phyloP scores from a whole-genome alignment of 2,113 vertebrate species.

The Oophaga pumilio region DNA sequence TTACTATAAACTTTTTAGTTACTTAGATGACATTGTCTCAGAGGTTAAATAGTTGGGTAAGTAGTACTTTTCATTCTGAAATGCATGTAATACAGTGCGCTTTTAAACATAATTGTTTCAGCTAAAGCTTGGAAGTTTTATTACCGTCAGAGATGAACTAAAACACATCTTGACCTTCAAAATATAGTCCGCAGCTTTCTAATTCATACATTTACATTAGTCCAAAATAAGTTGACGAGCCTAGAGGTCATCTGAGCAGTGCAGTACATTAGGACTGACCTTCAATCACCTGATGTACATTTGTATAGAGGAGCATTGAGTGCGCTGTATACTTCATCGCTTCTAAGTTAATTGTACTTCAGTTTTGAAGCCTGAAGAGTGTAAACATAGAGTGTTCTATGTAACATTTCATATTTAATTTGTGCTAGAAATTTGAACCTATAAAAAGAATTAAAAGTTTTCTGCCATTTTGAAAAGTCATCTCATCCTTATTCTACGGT shows the following conservation, averaged over 20 bases:
- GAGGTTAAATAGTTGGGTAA: background rate
- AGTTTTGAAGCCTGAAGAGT: background rate
- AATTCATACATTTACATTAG: constrained; percentile 13
- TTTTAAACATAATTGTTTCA: constrained; percentile 30
- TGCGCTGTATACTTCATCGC: background rate
- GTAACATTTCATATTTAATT: background rate
- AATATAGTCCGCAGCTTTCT: background rate
- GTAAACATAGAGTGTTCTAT: background rate
- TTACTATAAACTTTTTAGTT: background rate
- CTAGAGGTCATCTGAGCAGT: constrained; percentile 5
- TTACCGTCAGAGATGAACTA: constrained; percentile 3
- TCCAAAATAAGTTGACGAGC: background rate
- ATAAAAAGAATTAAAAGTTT: no score
- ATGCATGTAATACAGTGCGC: background rate
- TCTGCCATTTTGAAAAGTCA: no score
- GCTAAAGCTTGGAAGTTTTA: background rate
- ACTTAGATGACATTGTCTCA: background rate
- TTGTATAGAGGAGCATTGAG: background rate
- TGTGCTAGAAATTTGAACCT: background rate
- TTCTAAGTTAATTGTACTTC: background rate
- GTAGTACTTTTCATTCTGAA: background rate
- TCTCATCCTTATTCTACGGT: no score
- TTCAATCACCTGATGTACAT: constrained; percentile 7
- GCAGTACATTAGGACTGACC: background rate
- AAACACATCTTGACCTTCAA: constrained; percentile 19